Percentiles rank a stretch among this genome's conserved stretches.
These are phyloP conservation scores for Carettochelys insculpta DNA, from an alignment of 2,113 vertebrate species.

Conservation along the genomic window DNA sequence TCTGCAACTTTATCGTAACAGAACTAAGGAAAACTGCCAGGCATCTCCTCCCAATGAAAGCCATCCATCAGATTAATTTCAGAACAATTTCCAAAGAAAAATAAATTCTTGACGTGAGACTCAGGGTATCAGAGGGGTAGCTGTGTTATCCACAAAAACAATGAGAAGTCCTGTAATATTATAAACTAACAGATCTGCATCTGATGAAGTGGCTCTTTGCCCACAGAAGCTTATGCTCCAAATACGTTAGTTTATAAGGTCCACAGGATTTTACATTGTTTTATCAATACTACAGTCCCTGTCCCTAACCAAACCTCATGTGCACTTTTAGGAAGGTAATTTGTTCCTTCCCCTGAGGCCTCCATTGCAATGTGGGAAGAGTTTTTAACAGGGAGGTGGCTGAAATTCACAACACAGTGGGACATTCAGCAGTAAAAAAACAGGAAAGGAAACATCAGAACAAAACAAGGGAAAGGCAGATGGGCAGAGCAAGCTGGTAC, in stretches of 20 bases:
- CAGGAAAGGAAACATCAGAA: not conserved
- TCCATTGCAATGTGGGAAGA: not conserved
- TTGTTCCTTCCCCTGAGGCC: not conserved
- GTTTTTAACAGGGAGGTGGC: not conserved
- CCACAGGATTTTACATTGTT: too few species aligned
- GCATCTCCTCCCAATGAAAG: not conserved
- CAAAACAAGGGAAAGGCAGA: not conserved
- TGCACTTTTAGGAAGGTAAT: not conserved
- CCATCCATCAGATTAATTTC: not conserved
- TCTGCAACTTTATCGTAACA: not conserved
- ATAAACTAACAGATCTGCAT: too few species aligned
- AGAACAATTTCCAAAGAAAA: accelerated
- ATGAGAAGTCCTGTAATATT: too few species aligned
- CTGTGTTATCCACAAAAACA: too few species aligned
- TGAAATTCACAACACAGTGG: not conserved
- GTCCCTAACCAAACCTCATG: not conserved
- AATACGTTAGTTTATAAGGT: too few species aligned
- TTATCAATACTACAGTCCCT: not conserved
- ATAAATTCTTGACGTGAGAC: not conserved
- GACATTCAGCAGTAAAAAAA: not conserved
- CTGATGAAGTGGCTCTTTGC: too few species aligned
- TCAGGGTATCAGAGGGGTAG: too few species aligned
- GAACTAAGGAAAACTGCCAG: not conserved
- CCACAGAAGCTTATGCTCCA: too few species aligned
- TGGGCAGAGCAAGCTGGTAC: not conserved